These are phyloP conservation scores for Drosophila mercatorum DNA, from an alignment of 2,888 invertebrate genomes.

Conservation along the genomic window DNA sequence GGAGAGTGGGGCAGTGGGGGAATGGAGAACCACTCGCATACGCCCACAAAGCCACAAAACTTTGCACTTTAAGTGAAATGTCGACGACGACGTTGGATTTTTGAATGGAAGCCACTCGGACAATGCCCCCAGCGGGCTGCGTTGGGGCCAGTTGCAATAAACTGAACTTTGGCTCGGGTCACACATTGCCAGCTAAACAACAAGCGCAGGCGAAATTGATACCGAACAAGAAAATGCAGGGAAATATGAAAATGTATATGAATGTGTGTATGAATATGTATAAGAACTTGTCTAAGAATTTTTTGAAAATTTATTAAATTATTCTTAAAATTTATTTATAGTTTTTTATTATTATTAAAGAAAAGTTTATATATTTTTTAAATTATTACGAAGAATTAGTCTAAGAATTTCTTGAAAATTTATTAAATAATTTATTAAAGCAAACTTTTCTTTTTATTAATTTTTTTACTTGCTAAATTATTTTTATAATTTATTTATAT, in stretches of 20 bases:
- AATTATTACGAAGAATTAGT: too few species aligned
- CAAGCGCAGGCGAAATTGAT: neutral
- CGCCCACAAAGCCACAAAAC: constrained; percentile 62
- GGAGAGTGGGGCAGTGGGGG: neutral
- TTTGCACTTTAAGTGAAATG: constrained; percentile 63
- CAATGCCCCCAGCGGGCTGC: constrained; percentile 31
- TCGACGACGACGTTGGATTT: constrained; percentile 48
- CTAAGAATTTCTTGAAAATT: too few species aligned
- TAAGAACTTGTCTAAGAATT: neutral
- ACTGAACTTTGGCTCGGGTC: constrained; percentile 3
- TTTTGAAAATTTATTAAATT: neutral
- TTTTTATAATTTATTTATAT: too few species aligned
- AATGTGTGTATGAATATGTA: neutral
- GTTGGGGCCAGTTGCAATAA: constrained; percentile 32
- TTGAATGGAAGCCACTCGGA: constrained; percentile 34
- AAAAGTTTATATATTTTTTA: too few species aligned
- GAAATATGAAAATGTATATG: neutral
- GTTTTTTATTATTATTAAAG: too few species aligned
- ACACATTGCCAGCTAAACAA: constrained; percentile 21
- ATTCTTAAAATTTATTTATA: neutral
- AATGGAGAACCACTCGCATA: constrained; percentile 19
- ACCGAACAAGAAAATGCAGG: neutral
- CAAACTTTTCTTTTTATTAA: too few species aligned
- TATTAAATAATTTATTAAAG: too few species aligned
- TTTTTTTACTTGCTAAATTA: too few species aligned